Conservation (phyloP, 2,797 vertebrate genomes). For the Bryconaethiops microstoma region DNA sequence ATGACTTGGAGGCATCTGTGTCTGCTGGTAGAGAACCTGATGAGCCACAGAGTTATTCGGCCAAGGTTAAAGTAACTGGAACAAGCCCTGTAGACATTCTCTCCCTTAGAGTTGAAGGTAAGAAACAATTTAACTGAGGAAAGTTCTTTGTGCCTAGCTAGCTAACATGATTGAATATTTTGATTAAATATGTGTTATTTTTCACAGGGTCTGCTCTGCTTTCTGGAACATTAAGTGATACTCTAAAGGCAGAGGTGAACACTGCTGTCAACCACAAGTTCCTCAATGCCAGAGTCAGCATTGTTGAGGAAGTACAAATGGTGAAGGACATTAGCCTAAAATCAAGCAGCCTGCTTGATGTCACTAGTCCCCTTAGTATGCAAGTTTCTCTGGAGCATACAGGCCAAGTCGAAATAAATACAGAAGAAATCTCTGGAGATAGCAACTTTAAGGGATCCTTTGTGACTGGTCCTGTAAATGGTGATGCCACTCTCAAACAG, state of each 20-base stretch:
- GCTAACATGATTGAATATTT: constrained; percentile 14
- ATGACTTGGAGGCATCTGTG: constrained; percentile 83
- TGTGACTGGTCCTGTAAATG: constrained; percentile 75
- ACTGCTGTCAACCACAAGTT: constrained; percentile 83
- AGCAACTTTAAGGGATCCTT: constrained; percentile 76
- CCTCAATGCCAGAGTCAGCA: constrained; percentile 79
- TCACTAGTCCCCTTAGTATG: constrained; percentile 80
- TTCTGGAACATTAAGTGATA: constrained; percentile 66
- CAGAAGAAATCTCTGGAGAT: constrained; percentile 71
- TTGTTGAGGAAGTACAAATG: constrained; percentile 71
- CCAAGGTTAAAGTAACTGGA: constrained; percentile 78
- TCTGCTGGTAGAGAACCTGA: constrained; percentile 78
- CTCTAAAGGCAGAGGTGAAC: constrained; percentile 72
- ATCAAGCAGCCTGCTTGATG: constrained; percentile 75
- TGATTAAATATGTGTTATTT: constrained; percentile 47
- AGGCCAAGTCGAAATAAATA: constrained; percentile 67
- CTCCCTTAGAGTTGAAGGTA: constrained; percentile 86
- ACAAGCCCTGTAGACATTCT: constrained; percentile 82
- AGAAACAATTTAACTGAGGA: background rate
- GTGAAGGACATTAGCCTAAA: constrained; percentile 66
- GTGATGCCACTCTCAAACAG: constrained; percentile 73
- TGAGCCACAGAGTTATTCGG: constrained; percentile 73
- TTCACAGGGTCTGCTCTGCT: constrained; percentile 82
- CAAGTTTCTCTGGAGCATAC: constrained; percentile 73
- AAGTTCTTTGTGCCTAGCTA: background rate